Evolutionary conservation across 2,888 invertebrate species (phyloP).

Genomic region (Geotrupes spiniger): DNA sequence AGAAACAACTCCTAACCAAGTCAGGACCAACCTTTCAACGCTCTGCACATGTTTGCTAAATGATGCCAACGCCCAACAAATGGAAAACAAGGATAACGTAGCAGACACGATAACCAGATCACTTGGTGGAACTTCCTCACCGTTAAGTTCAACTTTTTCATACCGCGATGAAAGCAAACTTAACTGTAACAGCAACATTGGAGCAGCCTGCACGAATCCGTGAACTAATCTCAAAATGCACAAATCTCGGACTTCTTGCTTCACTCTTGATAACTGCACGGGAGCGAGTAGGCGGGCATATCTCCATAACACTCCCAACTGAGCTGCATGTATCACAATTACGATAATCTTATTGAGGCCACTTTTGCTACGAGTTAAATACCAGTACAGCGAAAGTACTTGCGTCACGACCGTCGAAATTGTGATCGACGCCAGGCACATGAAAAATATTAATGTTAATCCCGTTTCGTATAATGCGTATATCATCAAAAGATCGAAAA

Average conservation of each 20-base stretch:
- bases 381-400: conserved; percentile 73
- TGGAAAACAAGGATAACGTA: conserved; percentile 76
- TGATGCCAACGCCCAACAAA: conserved; percentile 88
- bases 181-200: conserved; percentile 79
- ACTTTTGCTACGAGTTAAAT: conserved; percentile 54
- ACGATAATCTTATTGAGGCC: conserved; percentile 54
- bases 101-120: conserved; percentile 80
- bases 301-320: conserved; percentile 74
- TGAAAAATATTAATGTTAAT: conserved; percentile 62
- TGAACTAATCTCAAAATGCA: conserved; percentile 80
- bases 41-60: conserved; percentile 88
- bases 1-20: conserved; percentile 48
- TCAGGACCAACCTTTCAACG: conserved; percentile 72
- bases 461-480: conserved; percentile 76
- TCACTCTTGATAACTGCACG: conserved; percentile 76
- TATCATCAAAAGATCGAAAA: conserved; percentile 82
- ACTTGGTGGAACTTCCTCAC: conserved; percentile 57
- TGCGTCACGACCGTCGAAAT: conserved; percentile 75
- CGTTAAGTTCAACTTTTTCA: conserved; percentile 37
- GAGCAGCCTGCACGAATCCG: conserved; percentile 82
- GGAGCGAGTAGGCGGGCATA: conserved; percentile 84
- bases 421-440: conserved; percentile 68
- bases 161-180: conserved; percentile 59
- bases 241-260: conserved; percentile 74
- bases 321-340: conserved; percentile 62